Evolutionary conservation across 2,797 vertebrate genomes (phyloP).

Genomic region (Anguilla anguilla): DNA sequence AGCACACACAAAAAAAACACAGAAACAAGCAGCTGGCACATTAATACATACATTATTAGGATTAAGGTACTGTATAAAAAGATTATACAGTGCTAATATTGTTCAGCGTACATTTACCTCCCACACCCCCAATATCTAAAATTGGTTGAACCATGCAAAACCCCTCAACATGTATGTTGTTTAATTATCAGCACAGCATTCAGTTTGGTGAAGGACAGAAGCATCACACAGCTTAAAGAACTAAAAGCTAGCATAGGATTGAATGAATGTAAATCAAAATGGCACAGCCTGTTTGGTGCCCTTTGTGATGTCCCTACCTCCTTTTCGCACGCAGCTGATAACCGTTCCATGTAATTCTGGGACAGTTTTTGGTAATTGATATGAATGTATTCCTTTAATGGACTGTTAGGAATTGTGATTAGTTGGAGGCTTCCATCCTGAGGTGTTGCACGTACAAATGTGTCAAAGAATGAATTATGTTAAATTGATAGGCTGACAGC

Average conservation of each 20-base stretch:
- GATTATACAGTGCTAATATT: too few species aligned
- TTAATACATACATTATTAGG: too few species aligned
- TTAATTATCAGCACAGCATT: too few species aligned
- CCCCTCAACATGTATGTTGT: too few species aligned
- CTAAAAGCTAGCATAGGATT: background rate
- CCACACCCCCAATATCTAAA: too few species aligned
- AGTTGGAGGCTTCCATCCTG: background rate
- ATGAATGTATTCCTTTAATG: background rate
- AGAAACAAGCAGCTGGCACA: too few species aligned
- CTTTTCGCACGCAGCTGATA: background rate
- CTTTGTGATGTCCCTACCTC: background rate
- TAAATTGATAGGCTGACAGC: background rate
- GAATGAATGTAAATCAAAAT: background rate
- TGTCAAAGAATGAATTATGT: background rate
- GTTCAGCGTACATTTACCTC: too few species aligned
- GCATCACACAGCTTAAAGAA: background rate
- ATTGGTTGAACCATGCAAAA: too few species aligned
- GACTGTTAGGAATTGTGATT: background rate
- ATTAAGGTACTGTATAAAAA: too few species aligned
- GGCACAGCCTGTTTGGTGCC: background rate
- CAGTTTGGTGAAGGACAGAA: background rate
- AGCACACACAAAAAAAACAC: too few species aligned
- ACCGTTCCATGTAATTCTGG: background rate
- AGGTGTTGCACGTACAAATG: background rate
- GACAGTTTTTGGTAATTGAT: background rate